Evolutionary conservation across 2,113 vertebrate species (phyloP).

Genomic region (Gobiocypris rarus): DNA sequence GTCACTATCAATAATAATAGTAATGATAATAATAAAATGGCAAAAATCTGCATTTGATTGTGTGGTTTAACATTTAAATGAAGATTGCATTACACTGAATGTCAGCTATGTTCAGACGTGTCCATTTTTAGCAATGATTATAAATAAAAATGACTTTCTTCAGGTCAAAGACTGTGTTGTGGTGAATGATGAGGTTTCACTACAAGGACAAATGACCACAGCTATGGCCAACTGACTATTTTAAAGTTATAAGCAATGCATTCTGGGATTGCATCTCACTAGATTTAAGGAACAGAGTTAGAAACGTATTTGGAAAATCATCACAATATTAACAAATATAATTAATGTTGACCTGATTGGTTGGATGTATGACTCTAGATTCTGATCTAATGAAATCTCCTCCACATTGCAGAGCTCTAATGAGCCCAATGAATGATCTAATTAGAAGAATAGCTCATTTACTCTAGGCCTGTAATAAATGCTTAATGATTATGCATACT

Average conservation of each 20-base stretch:
- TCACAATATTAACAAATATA: background rate
- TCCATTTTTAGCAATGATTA: background rate
- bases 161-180: background rate
- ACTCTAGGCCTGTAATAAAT: slow-evolving; percentile 23
- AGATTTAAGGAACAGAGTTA: background rate
- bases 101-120: background rate
- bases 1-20: too few species aligned
- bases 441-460: slow-evolving; percentile 50
- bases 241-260: background rate
- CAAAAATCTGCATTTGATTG: background rate
- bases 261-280: background rate
- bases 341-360: background rate
- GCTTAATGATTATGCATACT: slow-evolving; percentile 40
- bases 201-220: background rate
- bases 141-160: background rate
- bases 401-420: slow-evolving; percentile 31
- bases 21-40: too few species aligned
- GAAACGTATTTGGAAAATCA: background rate
- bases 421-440: slow-evolving; percentile 36
- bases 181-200: background rate
- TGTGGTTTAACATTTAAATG: too few species aligned
- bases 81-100: too few species aligned
- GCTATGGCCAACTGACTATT: background rate
- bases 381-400: background rate
- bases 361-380: slow-evolving; percentile 9